phyloP scores from a whole-genome alignment of 2,888 invertebrate genomes.

The Andrena praecox region DNA sequence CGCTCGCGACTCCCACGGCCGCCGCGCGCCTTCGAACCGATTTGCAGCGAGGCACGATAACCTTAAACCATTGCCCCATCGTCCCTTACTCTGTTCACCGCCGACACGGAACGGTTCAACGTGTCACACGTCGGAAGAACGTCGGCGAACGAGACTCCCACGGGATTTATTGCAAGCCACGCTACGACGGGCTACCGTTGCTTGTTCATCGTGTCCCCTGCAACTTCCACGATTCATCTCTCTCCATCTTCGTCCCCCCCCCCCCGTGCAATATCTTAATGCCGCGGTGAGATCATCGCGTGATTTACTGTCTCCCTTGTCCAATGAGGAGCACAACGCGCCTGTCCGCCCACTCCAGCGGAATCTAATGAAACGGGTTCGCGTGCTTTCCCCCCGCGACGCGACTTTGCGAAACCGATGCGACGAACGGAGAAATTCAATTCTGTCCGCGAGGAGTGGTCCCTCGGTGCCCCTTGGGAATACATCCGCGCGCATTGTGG shows the following conservation, averaged over 20 bases:
- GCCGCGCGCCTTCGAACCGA: constrained; percentile 2
- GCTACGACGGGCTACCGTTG: constrained; percentile 29
- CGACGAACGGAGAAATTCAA: not conserved
- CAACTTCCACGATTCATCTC: constrained; percentile 29
- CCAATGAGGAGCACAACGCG: constrained; percentile 45
- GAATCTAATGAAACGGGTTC: constrained; percentile 43
- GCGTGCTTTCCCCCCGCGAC: constrained; percentile 7
- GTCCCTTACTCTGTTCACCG: constrained; percentile 28
- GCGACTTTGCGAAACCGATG: constrained; percentile 13
- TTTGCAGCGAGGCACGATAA: constrained; percentile 42
- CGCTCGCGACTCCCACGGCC: not conserved
- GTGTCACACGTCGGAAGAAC: constrained; percentile 58
- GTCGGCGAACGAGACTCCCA: constrained; percentile 40
- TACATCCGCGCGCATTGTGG: not conserved
- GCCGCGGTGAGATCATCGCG: constrained; percentile 55
- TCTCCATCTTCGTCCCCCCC: not conserved
- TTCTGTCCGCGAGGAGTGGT: not conserved
- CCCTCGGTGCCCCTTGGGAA: too few relatives aligned
- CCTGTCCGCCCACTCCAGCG: constrained; percentile 52
- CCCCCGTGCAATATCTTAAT: constrained; percentile 49
- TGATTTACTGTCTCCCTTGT: constrained; percentile 57
- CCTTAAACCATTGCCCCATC: constrained; percentile 15
- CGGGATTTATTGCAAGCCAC: constrained; percentile 59
- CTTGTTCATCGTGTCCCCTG: constrained; percentile 55
- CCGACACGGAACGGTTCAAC: constrained; percentile 41